These are phyloP conservation scores for Bufo bufo DNA, from an alignment of 2,113 vertebrate genomes.

Conservation along the genomic window DNA sequence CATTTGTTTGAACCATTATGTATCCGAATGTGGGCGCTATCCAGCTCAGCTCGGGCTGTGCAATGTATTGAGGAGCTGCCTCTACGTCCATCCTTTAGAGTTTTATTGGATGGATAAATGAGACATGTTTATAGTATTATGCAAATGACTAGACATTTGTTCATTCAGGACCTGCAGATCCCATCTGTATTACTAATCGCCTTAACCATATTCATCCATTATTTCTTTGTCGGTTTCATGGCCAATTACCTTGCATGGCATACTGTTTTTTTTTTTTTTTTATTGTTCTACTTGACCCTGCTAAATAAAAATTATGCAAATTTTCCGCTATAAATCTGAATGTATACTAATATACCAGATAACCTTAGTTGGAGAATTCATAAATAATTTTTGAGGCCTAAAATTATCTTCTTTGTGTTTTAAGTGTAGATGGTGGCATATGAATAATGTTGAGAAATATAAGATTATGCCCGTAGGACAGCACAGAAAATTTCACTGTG, in stretches of 20 bases:
- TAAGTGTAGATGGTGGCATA: no score
- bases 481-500: no score
- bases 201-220: neutral
- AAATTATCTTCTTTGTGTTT: no score
- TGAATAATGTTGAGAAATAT: no score
- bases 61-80: neutral
- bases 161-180: neutral
- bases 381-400: no score
- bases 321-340: neutral
- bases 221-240: neutral
- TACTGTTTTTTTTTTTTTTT: neutral
- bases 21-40: no score
- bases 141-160: neutral
- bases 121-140: constrained; percentile 22
- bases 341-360: neutral
- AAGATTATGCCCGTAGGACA: no score
- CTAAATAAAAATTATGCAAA: neutral
- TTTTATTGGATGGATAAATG: constrained; percentile 1
- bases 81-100: neutral
- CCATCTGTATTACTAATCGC: neutral
- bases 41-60: neutral
- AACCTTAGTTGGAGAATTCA: no score
- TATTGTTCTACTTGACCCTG: constrained; percentile 1
- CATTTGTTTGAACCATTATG: no score
- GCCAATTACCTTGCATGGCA: neutral